These are phyloP conservation scores for Bombus turneri DNA, from an alignment of 1,140 invertebrate species.

Conservation along the genomic window DNA sequence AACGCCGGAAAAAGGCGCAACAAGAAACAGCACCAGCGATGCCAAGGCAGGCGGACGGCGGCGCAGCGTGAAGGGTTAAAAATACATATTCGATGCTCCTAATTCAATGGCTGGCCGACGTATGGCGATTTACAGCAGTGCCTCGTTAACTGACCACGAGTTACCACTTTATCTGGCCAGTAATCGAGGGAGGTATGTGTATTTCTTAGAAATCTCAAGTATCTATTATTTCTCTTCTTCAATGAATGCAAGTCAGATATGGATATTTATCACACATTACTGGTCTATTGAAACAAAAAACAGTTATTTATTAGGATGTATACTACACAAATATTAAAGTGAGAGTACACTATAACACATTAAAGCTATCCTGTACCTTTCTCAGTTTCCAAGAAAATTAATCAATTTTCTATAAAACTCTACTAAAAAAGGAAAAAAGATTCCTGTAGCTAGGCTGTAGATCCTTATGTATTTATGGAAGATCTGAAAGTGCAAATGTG, in stretches of 20 bases:
- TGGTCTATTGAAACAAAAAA: neutral
- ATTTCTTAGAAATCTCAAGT: neutral
- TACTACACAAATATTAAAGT: too few species aligned
- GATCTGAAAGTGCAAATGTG: too few species aligned
- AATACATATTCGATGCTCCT: slow-evolving; percentile 44
- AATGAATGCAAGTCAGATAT: neutral
- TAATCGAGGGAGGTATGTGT: neutral
- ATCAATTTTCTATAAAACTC: too few species aligned
- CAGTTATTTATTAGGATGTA: too few species aligned
- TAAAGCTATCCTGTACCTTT: too few species aligned
- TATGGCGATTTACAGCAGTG: slow-evolving; percentile 24
- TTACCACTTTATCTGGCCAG: neutral
- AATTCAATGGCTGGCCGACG: slow-evolving; percentile 40
- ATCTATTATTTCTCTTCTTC: neutral
- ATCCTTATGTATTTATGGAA: too few species aligned
- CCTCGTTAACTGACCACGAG: neutral
- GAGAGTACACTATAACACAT: too few species aligned
- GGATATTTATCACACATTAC: neutral
- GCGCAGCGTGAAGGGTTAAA: slow-evolving; percentile 33
- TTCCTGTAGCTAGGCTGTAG: too few species aligned
- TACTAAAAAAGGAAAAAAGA: too few species aligned
- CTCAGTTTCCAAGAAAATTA: too few species aligned
- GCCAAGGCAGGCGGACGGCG: neutral
- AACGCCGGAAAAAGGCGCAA: neutral
- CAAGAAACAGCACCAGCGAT: neutral